Evolutionary conservation across 2,888 invertebrate species (phyloP).

Genomic region (Phyllotreta striolata): DNA sequence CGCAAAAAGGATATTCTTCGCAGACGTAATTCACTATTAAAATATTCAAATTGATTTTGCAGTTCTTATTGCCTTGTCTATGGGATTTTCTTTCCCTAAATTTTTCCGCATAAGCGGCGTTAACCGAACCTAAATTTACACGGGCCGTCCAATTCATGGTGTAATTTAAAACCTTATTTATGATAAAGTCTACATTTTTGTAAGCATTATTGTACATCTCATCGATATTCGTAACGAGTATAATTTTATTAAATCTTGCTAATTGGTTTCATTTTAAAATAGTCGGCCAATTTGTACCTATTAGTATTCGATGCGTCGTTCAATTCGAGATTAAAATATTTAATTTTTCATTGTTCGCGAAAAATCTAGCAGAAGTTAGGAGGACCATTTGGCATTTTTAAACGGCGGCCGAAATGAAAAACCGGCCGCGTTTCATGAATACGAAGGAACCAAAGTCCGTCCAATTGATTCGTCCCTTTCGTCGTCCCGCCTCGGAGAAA

Average conservation of each 20-base stretch:
- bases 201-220: too few relatives aligned
- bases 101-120: conserved; percentile 29
- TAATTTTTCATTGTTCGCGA: conserved; percentile 47
- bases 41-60: conserved; percentile 51
- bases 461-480: conserved; percentile 49
- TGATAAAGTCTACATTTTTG: too few relatives aligned
- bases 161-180: background rate
- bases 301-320: conserved; percentile 41
- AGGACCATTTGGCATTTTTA: conserved; percentile 49
- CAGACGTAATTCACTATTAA: conserved; percentile 50
- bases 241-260: conserved; percentile 7
- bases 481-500: conserved; percentile 40
- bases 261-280: conserved; percentile 8
- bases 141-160: background rate
- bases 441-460: conserved; percentile 40
- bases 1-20: conserved; percentile 48
- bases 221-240: too few relatives aligned
- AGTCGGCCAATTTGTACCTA: conserved; percentile 17
- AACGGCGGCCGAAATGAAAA: conserved; percentile 46
- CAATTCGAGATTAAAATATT: conserved; percentile 49
- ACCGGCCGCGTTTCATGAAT: conserved; percentile 41
- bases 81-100: conserved; percentile 28
- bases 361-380: conserved; percentile 37
- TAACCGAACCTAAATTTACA: conserved; percentile 11
- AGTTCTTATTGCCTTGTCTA: conserved; percentile 46